Percentiles rank a stretch among this genome's conserved stretches.
Evolutionary conservation across 2,113 vertebrate species (phyloP).

Genomic region (Cyprinodon brontotheroides): DNA sequence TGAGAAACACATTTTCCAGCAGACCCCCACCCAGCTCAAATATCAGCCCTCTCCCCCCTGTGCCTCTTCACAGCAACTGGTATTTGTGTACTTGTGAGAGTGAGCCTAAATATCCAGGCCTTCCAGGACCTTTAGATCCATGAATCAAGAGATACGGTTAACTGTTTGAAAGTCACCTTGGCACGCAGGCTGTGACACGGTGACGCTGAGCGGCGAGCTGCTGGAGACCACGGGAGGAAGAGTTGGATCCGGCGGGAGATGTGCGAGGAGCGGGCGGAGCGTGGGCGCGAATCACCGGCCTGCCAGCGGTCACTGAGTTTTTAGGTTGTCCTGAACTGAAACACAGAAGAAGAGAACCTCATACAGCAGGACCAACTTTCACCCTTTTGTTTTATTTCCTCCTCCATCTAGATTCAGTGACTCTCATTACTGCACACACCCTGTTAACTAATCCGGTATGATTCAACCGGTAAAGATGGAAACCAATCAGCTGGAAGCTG

Average conservation of each 20-base stretch:
- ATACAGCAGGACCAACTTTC: not conserved
- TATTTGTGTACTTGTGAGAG: constrained; percentile 40
- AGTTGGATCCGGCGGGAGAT: constrained; percentile 71
- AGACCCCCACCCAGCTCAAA: constrained; percentile 82
- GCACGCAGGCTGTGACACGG: constrained; percentile 82
- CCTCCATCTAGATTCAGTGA: not conserved
- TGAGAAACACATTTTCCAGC: constrained; percentile 82
- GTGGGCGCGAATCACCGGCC: constrained; percentile 69
- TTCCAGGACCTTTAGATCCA: constrained; percentile 6
- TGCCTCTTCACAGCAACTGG: constrained; percentile 32
- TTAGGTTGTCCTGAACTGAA: constrained; percentile 73
- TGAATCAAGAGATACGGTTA: constrained; percentile 12
- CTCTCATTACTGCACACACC: not conserved
- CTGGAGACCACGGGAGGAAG: constrained; percentile 69
- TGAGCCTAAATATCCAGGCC: constrained; percentile 17
- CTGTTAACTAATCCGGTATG: not conserved
- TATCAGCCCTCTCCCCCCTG: constrained; percentile 58
- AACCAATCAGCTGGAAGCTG: not conserved
- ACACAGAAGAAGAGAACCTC: constrained; percentile 10
- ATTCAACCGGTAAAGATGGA: too few relatives aligned
- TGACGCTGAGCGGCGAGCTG: constrained; percentile 77
- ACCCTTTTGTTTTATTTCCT: constrained; percentile 1
- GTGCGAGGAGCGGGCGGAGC: constrained; percentile 79
- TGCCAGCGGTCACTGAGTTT: constrained; percentile 69
- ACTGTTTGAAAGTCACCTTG: constrained; percentile 79